Evolutionary conservation across 2,113 vertebrate species (phyloP).

Genomic region (Anhinga anhinga): DNA sequence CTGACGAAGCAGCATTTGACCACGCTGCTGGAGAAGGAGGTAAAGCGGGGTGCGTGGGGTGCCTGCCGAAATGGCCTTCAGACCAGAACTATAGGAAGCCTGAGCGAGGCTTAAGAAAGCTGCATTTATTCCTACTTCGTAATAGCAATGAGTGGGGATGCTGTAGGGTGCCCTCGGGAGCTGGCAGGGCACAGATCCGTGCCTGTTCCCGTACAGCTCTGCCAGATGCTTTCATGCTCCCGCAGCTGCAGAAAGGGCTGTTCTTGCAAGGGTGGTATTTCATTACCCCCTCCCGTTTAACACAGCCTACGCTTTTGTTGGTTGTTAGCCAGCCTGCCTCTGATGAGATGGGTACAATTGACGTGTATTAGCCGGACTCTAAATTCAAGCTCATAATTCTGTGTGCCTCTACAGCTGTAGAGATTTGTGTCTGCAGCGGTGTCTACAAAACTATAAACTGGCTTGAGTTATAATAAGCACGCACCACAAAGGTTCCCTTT

Average conservation of each 20-base stretch:
- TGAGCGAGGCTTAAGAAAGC: not conserved
- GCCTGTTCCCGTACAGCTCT: not conserved
- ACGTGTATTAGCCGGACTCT: not conserved
- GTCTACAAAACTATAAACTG: not conserved
- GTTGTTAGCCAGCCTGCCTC: not conserved
- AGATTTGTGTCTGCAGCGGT: not conserved
- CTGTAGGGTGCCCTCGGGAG: not conserved
- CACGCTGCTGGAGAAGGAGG: slow-evolving; percentile 91
- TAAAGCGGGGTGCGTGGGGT: slow-evolving; percentile 7
- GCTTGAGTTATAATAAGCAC: not conserved
- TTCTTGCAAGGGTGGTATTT: not conserved
- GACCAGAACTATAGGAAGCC: not conserved
- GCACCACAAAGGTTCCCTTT: not conserved
- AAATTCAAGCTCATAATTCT: not conserved
- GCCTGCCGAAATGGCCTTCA: not conserved
- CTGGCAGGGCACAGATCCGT: not conserved
- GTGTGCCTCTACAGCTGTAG: not conserved
- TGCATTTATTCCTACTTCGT: not conserved
- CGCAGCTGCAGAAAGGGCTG: not conserved
- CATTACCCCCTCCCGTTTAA: not conserved
- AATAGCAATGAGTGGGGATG: not conserved
- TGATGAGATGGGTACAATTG: not conserved
- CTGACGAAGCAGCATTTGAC: slow-evolving; percentile 82
- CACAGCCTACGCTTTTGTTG: rapidly evolving
- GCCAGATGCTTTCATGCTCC: not conserved